phyloP scores from a whole-genome alignment of 2,797 vertebrate species.

The Antennarius maculatus region DNA sequence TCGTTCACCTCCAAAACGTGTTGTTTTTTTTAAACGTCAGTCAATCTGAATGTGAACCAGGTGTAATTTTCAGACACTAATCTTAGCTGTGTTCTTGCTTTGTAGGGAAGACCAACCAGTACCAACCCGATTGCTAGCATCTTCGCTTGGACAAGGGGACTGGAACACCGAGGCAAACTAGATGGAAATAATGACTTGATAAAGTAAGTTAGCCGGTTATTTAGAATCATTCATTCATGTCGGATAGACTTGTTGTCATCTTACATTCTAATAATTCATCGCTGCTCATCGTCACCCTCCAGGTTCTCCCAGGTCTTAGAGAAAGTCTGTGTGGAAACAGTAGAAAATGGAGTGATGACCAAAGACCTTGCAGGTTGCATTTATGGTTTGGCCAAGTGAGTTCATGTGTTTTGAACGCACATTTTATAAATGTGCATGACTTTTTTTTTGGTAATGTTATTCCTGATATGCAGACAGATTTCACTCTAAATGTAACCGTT shows the following conservation, averaged over 20 bases:
- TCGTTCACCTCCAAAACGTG: too few relatives aligned
- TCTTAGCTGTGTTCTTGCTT: not conserved
- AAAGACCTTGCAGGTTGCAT: constrained; percentile 98
- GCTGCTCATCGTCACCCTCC: constrained; percentile 3
- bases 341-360: constrained; percentile 94
- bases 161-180: constrained; percentile 94
- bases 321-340: constrained; percentile 90
- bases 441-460: too few relatives aligned
- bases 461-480: not conserved
- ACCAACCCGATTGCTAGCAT: constrained; percentile 98
- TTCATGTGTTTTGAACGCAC: not conserved
- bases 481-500: constrained; percentile 58
- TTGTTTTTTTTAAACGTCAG: too few relatives aligned
- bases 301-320: constrained; percentile 93
- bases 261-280: not conserved
- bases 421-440: not conserved
- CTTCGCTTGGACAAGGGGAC: constrained; percentile 95
- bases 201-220: constrained; percentile 71
- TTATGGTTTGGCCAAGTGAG: constrained; percentile 92
- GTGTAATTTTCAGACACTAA: not conserved
- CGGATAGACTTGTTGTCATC: constrained; percentile 1
- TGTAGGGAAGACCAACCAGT: constrained; percentile 91
- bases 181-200: constrained; percentile 91
- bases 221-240: not conserved
- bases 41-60: not conserved